phyloP scores from a whole-genome alignment of 2,797 vertebrate species.

The Lacerta agilis region DNA sequence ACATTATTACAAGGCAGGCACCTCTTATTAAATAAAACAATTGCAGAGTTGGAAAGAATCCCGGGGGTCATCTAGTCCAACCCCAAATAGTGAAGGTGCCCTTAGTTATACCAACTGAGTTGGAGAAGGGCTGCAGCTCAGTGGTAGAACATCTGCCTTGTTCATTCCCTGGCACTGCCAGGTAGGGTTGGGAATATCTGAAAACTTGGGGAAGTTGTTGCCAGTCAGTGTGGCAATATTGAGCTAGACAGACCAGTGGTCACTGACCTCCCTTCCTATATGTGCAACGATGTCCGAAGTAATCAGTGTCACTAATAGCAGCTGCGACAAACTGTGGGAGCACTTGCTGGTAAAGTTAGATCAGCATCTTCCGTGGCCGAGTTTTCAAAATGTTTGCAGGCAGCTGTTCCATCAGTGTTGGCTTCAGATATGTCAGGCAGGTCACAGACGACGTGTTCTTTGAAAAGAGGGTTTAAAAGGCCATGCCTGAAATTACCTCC shows the following conservation, averaged over 20 bases:
- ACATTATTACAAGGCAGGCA: background rate
- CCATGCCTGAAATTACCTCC: background rate
- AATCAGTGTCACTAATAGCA: background rate
- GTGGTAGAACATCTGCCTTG: too few species aligned
- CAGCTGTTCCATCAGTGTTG: background rate
- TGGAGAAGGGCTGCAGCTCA: too few species aligned
- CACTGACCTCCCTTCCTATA: too few species aligned
- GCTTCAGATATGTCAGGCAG: background rate
- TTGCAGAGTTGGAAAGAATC: too few species aligned
- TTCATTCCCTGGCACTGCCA: too few species aligned
- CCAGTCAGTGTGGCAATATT: background rate
- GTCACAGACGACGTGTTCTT: background rate
- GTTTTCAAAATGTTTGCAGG: background rate
- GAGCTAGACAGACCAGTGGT: background rate
- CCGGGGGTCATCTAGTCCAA: too few species aligned
- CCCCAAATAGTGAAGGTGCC: too few species aligned
- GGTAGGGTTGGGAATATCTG: too few species aligned
- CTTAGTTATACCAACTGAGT: too few species aligned
- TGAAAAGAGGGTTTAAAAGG: background rate
- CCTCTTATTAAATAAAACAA: background rate
- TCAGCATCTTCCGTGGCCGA: background rate
- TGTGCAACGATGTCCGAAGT: background rate
- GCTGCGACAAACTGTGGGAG: background rate
- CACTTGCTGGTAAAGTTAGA: background rate
- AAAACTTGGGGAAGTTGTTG: too few species aligned